These are phyloP conservation scores for Antechinus flavipes DNA, from an alignment of 2,113 vertebrate species.

Conservation along the genomic window DNA sequence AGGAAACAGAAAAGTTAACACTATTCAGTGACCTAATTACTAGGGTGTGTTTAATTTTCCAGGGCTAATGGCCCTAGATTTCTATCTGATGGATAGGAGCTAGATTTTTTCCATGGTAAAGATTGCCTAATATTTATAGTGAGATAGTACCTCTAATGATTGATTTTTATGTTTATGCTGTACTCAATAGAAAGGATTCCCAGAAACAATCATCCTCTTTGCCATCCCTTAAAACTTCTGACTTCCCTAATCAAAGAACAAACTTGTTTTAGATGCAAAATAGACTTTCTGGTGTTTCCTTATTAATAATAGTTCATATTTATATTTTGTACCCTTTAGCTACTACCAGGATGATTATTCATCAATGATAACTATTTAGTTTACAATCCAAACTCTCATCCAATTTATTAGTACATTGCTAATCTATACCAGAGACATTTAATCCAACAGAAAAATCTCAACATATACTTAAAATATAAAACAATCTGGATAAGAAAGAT, in stretches of 20 bases:
- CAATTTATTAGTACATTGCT: neutral
- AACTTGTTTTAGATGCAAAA: neutral
- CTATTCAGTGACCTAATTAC: conserved; percentile 49
- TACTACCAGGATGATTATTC: neutral
- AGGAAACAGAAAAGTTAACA: conserved; percentile 33
- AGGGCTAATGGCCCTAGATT: neutral
- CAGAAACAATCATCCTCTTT: neutral
- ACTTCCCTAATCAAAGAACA: neutral
- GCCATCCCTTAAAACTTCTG: neutral
- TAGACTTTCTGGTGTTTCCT: neutral
- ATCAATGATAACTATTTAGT: neutral
- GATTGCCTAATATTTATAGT: neutral
- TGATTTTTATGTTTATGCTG: neutral
- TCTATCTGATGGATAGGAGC: conserved; percentile 12
- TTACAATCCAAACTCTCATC: neutral
- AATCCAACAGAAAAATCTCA: neutral
- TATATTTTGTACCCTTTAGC: neutral
- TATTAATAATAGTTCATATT: neutral
- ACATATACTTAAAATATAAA: neutral
- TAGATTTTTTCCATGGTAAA: neutral
- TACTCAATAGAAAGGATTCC: neutral
- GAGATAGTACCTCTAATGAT: neutral
- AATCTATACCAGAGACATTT: neutral
- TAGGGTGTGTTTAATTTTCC: conserved; percentile 44
- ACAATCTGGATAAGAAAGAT: neutral